Evolutionary conservation across 2,888 invertebrate genomes (phyloP).

Genomic region (Dexiosoma caninum): DNA sequence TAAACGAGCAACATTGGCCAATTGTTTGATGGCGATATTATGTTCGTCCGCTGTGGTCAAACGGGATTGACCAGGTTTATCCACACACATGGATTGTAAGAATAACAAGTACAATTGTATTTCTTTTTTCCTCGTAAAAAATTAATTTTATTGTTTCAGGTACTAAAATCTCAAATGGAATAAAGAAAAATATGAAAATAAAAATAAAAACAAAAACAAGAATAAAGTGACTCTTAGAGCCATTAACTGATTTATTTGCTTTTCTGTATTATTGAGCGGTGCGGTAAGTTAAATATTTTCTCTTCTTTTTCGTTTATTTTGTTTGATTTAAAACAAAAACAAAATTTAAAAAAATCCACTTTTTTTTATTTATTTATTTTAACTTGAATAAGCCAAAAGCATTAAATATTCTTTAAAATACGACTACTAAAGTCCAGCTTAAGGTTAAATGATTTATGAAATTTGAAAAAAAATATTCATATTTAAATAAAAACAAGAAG

Average conservation of each 20-base stretch:
- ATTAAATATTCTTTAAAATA: constrained; percentile 50
- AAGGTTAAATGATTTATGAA: constrained; percentile 57
- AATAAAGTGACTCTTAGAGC: constrained; percentile 47
- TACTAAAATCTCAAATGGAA: constrained; percentile 37
- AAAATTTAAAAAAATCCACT: constrained; percentile 26
- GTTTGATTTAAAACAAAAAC: constrained; percentile 21
- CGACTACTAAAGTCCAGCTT: constrained; percentile 41
- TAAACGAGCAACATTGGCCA: no score
- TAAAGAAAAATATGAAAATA: not conserved
- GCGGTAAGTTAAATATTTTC: not conserved
- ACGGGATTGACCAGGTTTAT: constrained; percentile 49
- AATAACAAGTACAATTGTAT: constrained; percentile 27
- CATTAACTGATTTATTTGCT: constrained; percentile 61
- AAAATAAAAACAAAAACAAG: constrained; percentile 7
- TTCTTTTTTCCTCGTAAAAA: not conserved
- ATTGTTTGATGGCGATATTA: no score
- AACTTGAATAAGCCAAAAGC: constrained; percentile 28
- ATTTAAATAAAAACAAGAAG: not conserved
- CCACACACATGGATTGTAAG: constrained; percentile 7
- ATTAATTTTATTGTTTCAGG: constrained; percentile 50
- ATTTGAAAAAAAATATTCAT: constrained; percentile 8
- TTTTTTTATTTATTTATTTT: constrained; percentile 45
- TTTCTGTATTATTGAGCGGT: constrained; percentile 26
- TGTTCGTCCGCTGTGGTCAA: no score
- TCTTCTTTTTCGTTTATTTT: not conserved